These are phyloP conservation scores for Leptopilina boulardi DNA, from an alignment of 1,140 invertebrate genomes.

Conservation along the genomic window DNA sequence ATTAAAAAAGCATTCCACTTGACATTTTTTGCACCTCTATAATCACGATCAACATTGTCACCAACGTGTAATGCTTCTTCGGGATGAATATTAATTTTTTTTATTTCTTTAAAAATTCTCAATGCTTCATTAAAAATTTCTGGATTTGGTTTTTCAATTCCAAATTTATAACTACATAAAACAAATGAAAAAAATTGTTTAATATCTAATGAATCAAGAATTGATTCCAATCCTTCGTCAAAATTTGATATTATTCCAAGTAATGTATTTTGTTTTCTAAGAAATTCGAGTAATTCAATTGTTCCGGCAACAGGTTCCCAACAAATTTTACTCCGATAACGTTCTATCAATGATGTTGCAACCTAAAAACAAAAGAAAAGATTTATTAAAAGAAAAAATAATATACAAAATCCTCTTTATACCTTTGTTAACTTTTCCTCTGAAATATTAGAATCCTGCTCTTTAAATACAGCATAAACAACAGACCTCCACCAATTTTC, in stretches of 20 bases:
- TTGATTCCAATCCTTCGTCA: constrained; percentile 85
- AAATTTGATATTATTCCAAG: constrained; percentile 93
- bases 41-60: constrained; percentile 86
- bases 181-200: constrained; percentile 87
- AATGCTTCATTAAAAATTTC: constrained; percentile 86
- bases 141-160: constrained; percentile 85
- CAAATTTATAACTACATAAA: constrained; percentile 84
- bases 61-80: constrained; percentile 88
- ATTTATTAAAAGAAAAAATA: too few relatives aligned
- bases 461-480: constrained; percentile 81
- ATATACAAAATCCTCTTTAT: too few relatives aligned
- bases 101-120: constrained; percentile 64
- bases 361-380: constrained; percentile 55
- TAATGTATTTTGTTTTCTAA: constrained; percentile 74
- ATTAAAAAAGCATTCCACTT: constrained; percentile 87
- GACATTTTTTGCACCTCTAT: constrained; percentile 82
- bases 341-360: constrained; percentile 67
- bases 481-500: constrained; percentile 88
- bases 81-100: constrained; percentile 69
- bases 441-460: constrained; percentile 61
- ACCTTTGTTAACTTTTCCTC: constrained; percentile 64
- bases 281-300: constrained; percentile 79
- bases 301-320: constrained; percentile 84
- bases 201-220: constrained; percentile 82
- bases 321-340: constrained; percentile 81